phyloP scores from a whole-genome alignment of 1,140 invertebrate genomes.

The Lethocerus indicus region DNA sequence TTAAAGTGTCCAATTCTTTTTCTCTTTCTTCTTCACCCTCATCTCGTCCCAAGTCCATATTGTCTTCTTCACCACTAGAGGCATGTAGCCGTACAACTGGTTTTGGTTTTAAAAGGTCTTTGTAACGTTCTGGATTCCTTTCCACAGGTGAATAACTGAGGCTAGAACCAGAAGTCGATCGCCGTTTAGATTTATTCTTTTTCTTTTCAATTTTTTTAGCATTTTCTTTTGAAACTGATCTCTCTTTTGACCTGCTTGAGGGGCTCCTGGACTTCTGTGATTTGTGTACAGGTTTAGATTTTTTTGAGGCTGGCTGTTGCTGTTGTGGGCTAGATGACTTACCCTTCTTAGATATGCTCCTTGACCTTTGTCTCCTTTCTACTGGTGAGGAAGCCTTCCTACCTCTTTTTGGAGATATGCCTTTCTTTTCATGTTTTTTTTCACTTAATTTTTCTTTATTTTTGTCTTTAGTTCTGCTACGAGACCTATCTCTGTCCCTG shows the following conservation, averaged over 20 bases:
- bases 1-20: conserved; percentile 17
- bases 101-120: conserved; percentile 16
- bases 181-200: conserved; percentile 10
- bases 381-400: too few species aligned
- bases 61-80: conserved; percentile 15
- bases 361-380: too few species aligned
- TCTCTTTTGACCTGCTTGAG: conserved; percentile 1
- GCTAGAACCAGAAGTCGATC: conserved; percentile 15
- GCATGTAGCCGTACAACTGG: conserved; percentile 15
- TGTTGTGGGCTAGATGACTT: too few species aligned
- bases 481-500: not conserved
- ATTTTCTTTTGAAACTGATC: conserved; percentile 1
- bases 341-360: too few species aligned
- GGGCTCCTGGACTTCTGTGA: not conserved
- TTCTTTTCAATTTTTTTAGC: conserved; percentile 7
- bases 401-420: too few species aligned
- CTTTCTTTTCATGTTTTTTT: conserved; percentile 7
- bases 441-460: conserved; percentile 1
- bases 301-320: too few species aligned
- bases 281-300: not conserved
- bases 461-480: not conserved
- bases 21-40: conserved; percentile 16
- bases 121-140: conserved; percentile 18
- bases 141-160: conserved; percentile 19
- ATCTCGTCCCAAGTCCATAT: conserved; percentile 6